Base-by-base conservation (phyloP, 1,140 invertebrate genomes). In the Drosophila bipectinata region DNA sequence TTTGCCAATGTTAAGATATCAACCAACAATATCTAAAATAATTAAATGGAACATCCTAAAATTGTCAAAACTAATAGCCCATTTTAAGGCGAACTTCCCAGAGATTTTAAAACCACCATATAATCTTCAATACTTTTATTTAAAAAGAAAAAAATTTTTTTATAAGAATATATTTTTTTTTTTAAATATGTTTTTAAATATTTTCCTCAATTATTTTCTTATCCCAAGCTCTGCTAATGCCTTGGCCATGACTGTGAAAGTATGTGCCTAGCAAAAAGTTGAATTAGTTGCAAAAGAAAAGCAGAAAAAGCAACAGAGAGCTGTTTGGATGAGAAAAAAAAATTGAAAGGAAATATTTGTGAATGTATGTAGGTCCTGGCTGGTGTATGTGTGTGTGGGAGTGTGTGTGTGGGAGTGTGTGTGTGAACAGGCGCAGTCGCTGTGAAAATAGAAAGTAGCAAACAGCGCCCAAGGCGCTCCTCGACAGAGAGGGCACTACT, bases 381-480 rank as follows among this genome's bases (percentile, higher is more conserved):
- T 30, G 45, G 8, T 53, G 51, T 15, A 24, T 53, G 39, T 28
- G 9, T 7, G 3, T 57, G 37, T 59, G 9, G 47, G 21, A 18
- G 10, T 52, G 26, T 32, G 41, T 39, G 52, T 18, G 39, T 59
- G 9, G 47, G 21, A 18, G 10, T 52, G 26, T 32, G 41, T 39
- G 52, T 18, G 39, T 51, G 71, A 55, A 61, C 68, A 75, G 84
- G 78, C 81, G 78, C 71, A 88, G 83, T 87, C 83, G 78, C 82
- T 87, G 82, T 87, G 58, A 87, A 87, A 82, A 83, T 76, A 87
- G 66, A 74, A 87, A 82, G 82, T 76, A 87, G 66, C 78, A 77
- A 87, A 87, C 74, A 88, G 71, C 39, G 83, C 66, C 75, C 69
- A 56, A 72, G 83, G 82, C 74, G 49, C 52, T 75, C 41, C 44